phyloP scores from a whole-genome alignment of 1,140 invertebrate species.

The Microplitis mediator region DNA sequence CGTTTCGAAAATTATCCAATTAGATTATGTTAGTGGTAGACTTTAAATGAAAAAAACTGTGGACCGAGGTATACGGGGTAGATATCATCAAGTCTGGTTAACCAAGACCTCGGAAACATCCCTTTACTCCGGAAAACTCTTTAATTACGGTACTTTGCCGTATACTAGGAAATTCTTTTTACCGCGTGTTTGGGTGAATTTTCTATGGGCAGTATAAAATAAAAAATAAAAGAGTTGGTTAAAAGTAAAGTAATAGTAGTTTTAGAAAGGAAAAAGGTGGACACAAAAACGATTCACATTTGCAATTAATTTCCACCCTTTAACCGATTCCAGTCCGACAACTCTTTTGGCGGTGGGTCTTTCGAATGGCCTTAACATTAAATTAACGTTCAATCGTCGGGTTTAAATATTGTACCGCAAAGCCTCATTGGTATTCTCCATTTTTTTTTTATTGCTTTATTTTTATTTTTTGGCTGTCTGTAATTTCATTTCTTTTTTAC shows the following conservation, averaged over 20 bases:
- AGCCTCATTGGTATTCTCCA: neutral
- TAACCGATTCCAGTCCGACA: neutral
- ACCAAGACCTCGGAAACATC: conserved; percentile 6
- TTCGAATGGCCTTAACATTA: neutral
- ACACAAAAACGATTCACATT: conserved; percentile 14
- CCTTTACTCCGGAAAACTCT: conserved; percentile 17
- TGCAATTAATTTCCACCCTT: conserved; percentile 13
- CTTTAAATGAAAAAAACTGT: neutral
- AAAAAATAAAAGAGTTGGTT: neutral
- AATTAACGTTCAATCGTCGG: conserved; percentile 4
- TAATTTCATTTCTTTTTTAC: neutral
- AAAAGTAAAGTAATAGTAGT: neutral
- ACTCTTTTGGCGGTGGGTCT: neutral
- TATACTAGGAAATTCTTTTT: conserved; percentile 13
- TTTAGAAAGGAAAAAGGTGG: neutral
- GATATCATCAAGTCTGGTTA: conserved; percentile 18
- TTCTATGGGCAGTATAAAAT: neutral
- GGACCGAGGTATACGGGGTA: neutral
- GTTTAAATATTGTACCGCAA: conserved; percentile 14
- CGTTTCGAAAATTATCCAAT: neutral
- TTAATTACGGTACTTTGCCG: conserved; percentile 24
- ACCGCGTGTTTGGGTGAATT: conserved; percentile 4
- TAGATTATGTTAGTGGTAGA: neutral
- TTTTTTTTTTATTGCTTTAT: neutral
- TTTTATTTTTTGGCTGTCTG: neutral